Percentiles rank a stretch among this genome's conserved stretches.
Evolutionary conservation across 2,113 vertebrate genomes (phyloP).

Genomic region (Eclectus roratus): DNA sequence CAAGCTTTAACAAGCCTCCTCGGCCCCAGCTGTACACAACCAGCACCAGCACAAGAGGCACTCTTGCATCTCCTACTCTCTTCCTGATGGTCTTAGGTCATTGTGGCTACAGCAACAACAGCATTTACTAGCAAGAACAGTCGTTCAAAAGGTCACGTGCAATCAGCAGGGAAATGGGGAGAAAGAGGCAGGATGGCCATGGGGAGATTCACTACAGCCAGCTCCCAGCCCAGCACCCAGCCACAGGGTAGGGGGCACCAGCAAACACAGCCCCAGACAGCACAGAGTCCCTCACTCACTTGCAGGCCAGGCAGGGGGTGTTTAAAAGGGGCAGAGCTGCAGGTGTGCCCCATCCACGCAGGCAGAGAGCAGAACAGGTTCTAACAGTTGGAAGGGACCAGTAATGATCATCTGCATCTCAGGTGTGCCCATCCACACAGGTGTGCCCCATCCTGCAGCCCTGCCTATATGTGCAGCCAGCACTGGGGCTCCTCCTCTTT

Average conservation of each 20-base stretch:
- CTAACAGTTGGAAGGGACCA: not conserved
- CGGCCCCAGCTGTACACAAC: fast-evolving
- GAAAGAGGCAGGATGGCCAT: fast-evolving
- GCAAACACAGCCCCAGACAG: too few relatives aligned
- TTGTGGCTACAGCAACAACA: not conserved
- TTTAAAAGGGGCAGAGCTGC: not conserved
- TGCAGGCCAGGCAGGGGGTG: not conserved
- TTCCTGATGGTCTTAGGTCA: not conserved
- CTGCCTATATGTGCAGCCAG: not conserved
- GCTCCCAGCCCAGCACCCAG: not conserved
- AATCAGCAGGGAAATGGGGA: fast-evolving
- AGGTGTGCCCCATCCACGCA: too few relatives aligned
- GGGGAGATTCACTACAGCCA: not conserved
- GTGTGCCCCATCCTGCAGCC: not conserved
- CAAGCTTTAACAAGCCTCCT: not conserved
- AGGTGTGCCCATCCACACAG: not conserved
- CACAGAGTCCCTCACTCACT: fast-evolving
- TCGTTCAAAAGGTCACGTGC: not conserved
- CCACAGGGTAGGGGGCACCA: fast-evolving
- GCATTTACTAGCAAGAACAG: not conserved
- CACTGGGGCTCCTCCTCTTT: fast-evolving
- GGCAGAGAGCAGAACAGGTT: not conserved
- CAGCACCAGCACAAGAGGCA: not conserved
- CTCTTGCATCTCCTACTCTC: not conserved
- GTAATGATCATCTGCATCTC: fast-evolving